phyloP scores from a whole-genome alignment of 2,888 invertebrate genomes.

The Drosophila nigricruria region DNA sequence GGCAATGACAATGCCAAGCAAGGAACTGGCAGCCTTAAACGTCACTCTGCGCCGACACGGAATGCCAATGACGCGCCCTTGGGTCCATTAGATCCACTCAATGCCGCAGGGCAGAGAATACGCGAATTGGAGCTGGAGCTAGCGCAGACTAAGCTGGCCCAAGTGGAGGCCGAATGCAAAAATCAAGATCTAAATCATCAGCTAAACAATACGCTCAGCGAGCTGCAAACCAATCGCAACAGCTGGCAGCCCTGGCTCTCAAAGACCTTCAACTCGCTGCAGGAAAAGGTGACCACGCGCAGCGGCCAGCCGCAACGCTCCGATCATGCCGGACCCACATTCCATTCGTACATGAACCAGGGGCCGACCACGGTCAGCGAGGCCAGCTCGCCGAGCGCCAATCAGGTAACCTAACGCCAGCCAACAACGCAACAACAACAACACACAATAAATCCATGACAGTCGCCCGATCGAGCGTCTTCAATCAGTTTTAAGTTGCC shows the following conservation, averaged over 20 bases:
- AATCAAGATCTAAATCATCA: conserved; percentile 98
- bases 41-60: conserved; percentile 41
- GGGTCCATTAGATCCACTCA: conserved; percentile 84
- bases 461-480: conserved; percentile 28
- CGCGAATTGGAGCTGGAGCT: conserved; percentile 97
- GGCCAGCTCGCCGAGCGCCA: conserved; percentile 82
- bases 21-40: conserved; percentile 19
- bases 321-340: conserved; percentile 80
- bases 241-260: conserved; percentile 97
- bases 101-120: conserved; percentile 87
- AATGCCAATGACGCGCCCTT: conserved; percentile 76
- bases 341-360: conserved; percentile 84
- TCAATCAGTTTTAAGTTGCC: conserved; percentile 27
- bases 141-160: conserved; percentile 97
- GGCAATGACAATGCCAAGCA: conserved; percentile 51
- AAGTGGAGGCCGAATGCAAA: conserved; percentile 98
- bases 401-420: conserved; percentile 82
- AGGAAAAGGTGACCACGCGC: conserved; percentile 84
- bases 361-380: conserved; percentile 75
- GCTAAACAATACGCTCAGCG: conserved; percentile 92
- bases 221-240: conserved; percentile 87
- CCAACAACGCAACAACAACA: neutral
- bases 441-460: conserved; percentile 40
- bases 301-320: conserved; percentile 48
- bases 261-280: conserved; percentile 90